These are phyloP conservation scores for Gadopsis marmoratus DNA, from an alignment of 2,797 vertebrate species.

Conservation along the genomic window DNA sequence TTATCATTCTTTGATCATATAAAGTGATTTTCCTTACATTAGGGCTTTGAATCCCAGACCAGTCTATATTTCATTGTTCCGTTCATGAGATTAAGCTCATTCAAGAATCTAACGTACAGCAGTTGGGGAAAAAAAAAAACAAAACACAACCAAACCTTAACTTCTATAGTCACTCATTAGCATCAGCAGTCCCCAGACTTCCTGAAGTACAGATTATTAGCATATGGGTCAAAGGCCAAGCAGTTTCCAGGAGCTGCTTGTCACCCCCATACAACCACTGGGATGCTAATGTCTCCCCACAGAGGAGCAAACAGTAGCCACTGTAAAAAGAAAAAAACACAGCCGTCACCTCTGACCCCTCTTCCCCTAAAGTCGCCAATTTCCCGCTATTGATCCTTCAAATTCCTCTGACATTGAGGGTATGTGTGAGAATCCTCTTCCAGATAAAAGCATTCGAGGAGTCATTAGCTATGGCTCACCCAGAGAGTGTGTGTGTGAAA, in stretches of 20 bases:
- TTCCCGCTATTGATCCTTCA: constrained; percentile 77
- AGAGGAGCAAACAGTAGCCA: constrained; percentile 65
- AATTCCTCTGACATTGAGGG: constrained; percentile 75
- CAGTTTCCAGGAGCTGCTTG: constrained; percentile 61
- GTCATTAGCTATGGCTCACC: constrained; percentile 56
- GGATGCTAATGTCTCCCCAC: constrained; percentile 61
- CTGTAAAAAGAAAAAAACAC: constrained; percentile 50
- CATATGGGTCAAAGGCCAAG: constrained; percentile 64
- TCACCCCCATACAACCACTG: constrained; percentile 62
- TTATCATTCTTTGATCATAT: neutral
- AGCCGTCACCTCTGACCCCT: constrained; percentile 76
- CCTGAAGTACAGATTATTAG: constrained; percentile 37
- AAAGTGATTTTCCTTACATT: neutral
- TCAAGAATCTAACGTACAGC: neutral
- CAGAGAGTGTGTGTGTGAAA: constrained; percentile 70
- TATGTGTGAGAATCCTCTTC: constrained; percentile 76
- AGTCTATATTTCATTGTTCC: too few relatives aligned
- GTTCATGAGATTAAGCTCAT: neutral
- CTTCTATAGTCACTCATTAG: constrained; percentile 26
- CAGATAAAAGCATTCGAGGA: constrained; percentile 71
- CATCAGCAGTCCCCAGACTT: constrained; percentile 26
- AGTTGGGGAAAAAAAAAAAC: neutral
- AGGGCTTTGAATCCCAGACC: neutral
- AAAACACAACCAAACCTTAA: neutral
- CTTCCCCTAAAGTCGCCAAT: constrained; percentile 36